phyloP scores from a whole-genome alignment of 2,797 vertebrate species.

The Pachyuromys duprasi region DNA sequence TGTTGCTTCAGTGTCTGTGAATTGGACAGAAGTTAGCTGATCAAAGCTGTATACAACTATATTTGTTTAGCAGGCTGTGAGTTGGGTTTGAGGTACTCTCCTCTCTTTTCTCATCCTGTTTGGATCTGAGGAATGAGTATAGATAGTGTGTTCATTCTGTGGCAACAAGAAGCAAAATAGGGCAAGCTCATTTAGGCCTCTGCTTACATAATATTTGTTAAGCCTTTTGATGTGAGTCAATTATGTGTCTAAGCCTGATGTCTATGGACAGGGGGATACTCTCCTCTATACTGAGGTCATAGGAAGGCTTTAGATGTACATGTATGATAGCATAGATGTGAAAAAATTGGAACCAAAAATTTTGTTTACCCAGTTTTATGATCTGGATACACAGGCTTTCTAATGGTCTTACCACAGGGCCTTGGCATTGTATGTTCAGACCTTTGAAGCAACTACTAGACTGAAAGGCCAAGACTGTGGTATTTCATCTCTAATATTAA shows the following conservation, averaged over 20 bases:
- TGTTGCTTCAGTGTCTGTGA: background rate
- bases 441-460: constrained; percentile 45
- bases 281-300: background rate
- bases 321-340: constrained; percentile 1
- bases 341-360: background rate
- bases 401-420: background rate
- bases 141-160: background rate
- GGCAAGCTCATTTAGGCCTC: background rate
- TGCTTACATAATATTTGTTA: background rate
- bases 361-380: background rate
- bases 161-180: background rate
- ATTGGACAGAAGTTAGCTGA: constrained; percentile 17
- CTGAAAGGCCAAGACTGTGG: constrained; percentile 17
- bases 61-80: constrained; percentile 18
- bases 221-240: constrained; percentile 10
- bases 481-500: constrained; percentile 24
- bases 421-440: background rate
- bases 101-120: background rate
- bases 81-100: background rate
- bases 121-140: background rate
- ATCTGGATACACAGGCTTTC: background rate
- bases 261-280: background rate
- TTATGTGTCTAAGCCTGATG: constrained; percentile 16
- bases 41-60: background rate
- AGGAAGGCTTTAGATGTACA: background rate